Percentiles rank a stretch among this genome's conserved stretches.
Evolutionary conservation across 2,797 vertebrate genomes (phyloP).

Genomic region (Coendou prehensilis): DNA sequence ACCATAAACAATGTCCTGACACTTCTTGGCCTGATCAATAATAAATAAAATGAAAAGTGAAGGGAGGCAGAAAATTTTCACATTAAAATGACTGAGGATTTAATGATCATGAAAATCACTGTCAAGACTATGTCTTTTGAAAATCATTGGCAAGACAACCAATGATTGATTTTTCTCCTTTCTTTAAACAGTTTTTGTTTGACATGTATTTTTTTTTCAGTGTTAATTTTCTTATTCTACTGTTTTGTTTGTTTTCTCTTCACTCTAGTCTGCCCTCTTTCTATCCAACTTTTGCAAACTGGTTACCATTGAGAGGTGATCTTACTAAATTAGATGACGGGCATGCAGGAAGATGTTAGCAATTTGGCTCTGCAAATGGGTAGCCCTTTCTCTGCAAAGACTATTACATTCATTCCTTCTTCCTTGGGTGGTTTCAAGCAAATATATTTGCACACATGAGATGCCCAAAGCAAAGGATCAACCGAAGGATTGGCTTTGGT

Average conservation of each 20-base stretch:
- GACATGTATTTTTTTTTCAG: constrained; percentile 55
- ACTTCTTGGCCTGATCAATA: not conserved
- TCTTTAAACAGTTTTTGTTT: constrained; percentile 20
- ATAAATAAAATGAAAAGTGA: constrained; percentile 44
- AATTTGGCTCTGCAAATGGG: not conserved
- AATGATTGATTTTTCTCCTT: constrained; percentile 7
- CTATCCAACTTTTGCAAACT: constrained; percentile 24
- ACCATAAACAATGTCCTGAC: not conserved
- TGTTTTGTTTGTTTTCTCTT: not conserved
- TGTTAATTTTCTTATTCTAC: constrained; percentile 77
- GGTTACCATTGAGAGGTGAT: not conserved
- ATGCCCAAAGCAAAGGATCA: not conserved
- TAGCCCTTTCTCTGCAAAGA: not conserved
- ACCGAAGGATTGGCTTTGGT: not conserved
- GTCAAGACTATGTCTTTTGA: not conserved
- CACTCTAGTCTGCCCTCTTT: not conserved
- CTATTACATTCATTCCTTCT: constrained; percentile 54
- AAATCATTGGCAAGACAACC: not conserved
- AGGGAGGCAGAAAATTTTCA: not conserved
- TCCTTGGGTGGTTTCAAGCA: constrained; percentile 10
- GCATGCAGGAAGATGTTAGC: not conserved
- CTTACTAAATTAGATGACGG: constrained; percentile 53
- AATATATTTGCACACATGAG: constrained; percentile 1
- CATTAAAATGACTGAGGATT: not conserved
- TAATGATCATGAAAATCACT: not conserved